Conservation (phyloP, 1,140 invertebrate species). For the Lucilia cuprina region DNA sequence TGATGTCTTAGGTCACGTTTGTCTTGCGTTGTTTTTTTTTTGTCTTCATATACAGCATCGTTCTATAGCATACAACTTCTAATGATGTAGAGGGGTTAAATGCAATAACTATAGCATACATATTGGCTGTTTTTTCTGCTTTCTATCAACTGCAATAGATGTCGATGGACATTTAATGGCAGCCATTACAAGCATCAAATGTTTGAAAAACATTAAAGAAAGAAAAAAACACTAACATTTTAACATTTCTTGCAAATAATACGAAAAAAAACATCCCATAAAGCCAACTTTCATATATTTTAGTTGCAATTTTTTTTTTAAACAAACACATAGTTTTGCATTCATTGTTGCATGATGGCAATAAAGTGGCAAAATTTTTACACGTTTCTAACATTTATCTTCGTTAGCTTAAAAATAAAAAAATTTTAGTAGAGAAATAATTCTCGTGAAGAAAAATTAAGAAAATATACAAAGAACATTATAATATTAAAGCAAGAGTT, state of each 20-base stretch:
- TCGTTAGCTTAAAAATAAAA: neutral
- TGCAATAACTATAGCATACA: neutral
- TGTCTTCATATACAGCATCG: neutral
- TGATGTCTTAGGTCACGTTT: neutral
- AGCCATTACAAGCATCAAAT: conserved; percentile 10
- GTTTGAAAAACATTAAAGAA: neutral
- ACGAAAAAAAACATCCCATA: neutral
- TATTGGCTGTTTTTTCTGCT: neutral
- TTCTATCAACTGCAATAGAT: conserved; percentile 2
- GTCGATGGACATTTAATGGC: conserved; percentile 13
- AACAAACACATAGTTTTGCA: neutral
- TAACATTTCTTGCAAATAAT: neutral
- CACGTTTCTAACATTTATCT: conserved; percentile 14
- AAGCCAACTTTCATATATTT: neutral
- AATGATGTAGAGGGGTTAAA: neutral
- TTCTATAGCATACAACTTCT: neutral
- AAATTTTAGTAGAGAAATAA: too few species aligned
- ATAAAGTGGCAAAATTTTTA: neutral
- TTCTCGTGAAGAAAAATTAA: too few species aligned
- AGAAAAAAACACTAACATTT: neutral
- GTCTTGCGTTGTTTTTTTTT: neutral
- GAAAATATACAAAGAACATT: neutral
- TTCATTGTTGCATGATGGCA: conserved; percentile 12
- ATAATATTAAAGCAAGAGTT: neutral
- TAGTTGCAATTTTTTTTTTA: neutral